These are phyloP conservation scores for Hylomyscus alleni DNA, from an alignment of 2,797 vertebrate genomes.

Conservation along the genomic window DNA sequence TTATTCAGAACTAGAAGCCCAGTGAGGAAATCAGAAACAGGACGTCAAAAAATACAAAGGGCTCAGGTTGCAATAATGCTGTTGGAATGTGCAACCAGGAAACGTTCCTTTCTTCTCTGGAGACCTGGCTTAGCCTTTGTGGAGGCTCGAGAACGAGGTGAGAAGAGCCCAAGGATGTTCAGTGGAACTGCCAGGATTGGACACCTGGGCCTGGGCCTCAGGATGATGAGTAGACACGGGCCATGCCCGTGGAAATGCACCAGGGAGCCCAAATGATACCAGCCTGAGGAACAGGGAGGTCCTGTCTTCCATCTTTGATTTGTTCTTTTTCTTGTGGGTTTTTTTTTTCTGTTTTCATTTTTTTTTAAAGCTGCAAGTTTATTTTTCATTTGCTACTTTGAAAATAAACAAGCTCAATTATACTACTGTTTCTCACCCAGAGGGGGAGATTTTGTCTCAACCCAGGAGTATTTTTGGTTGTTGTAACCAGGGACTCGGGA, in stretches of 20 bases:
- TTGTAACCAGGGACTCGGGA: neutral
- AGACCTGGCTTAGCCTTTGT: conserved; percentile 41
- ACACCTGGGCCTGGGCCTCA: neutral
- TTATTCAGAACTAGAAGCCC: conserved; percentile 12
- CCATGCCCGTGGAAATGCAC: neutral
- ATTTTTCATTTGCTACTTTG: neutral
- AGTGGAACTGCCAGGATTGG: neutral
- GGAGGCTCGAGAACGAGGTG: neutral
- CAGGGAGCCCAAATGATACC: neutral
- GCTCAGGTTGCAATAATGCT: conserved; percentile 62
- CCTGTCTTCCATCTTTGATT: neutral
- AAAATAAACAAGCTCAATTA: neutral
- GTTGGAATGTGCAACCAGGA: conserved; percentile 54
- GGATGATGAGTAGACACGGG: accelerated
- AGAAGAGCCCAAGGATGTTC: neutral
- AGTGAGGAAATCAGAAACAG: conserved; percentile 73
- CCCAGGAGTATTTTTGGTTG: neutral
- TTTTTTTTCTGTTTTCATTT: neutral
- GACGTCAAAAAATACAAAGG: conserved; percentile 69
- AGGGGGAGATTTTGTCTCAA: neutral
- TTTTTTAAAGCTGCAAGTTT: neutral
- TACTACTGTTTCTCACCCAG: neutral
- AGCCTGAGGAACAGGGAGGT: neutral
- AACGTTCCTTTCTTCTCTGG: conserved; percentile 23
- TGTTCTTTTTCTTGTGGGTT: neutral